Conservation (phyloP, 1,140 invertebrate genomes). For the Batillaria attramentaria region DNA sequence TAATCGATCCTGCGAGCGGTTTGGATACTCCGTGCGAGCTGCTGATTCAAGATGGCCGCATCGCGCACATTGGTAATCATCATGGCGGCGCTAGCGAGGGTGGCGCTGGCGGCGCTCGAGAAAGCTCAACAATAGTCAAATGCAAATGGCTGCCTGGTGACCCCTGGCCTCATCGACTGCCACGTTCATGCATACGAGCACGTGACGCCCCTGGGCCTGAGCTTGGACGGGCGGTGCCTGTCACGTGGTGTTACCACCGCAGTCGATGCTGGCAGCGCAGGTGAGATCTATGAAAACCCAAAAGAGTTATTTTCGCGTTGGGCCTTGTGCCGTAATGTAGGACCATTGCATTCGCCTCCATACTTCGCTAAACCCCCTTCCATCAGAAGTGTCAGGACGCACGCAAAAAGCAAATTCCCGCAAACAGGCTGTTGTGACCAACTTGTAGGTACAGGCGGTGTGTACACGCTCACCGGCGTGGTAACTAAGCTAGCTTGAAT, state of each 20-base stretch:
- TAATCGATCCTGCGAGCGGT: conserved; percentile 58
- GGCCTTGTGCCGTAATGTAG: too few relatives aligned
- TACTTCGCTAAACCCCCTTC: too few relatives aligned
- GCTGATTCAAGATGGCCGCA: conserved; percentile 36
- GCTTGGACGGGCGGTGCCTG: conserved; percentile 59
- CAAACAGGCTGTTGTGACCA: too few relatives aligned
- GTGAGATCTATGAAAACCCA: conserved; percentile 38
- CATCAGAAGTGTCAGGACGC: too few relatives aligned
- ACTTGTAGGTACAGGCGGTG: too few relatives aligned
- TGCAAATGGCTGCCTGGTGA: conserved; percentile 59
- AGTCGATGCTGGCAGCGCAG: conserved; percentile 66
- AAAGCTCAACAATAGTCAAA: conserved; percentile 46
- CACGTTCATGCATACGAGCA: conserved; percentile 68
- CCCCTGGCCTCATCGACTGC: conserved; percentile 65
- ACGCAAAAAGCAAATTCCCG: neutral
- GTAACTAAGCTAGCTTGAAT: too few relatives aligned
- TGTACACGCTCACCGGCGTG: too few relatives aligned
- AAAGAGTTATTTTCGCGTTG: conserved; percentile 6
- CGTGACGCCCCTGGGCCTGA: conserved; percentile 64
- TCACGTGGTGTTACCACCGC: conserved; percentile 64
- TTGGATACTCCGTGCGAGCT: conserved; percentile 54
- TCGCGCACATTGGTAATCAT: conserved; percentile 25
- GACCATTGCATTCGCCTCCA: too few relatives aligned
- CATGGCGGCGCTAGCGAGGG: conserved; percentile 1
- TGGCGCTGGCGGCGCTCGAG: neutral